Evolutionary conservation across 37 sponge, comb jelly and placozoan species (phyloP), one percentile per base, ranked within the genome.

Genomic region (Tethya wilhelma): DNA sequence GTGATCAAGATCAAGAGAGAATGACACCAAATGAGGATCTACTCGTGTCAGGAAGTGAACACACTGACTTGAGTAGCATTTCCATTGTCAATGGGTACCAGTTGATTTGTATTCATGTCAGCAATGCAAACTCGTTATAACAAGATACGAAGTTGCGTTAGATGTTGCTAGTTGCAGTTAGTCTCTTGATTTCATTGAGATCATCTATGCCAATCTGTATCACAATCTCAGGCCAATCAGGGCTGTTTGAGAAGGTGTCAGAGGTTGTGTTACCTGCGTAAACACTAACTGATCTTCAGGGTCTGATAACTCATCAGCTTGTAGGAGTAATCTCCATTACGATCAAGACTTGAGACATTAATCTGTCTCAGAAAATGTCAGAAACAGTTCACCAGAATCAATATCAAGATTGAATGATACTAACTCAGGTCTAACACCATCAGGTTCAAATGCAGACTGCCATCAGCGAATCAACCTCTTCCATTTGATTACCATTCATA

Each of bases 291-390:
- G 59, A 68, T 91, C 78, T 8, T 33, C 36, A 23, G 36, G 31
- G 7, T 71, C 45, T 23, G 90, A 87, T 14, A 26, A 57, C 29
- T 30, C 33, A 44, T 42, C 56, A 49, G 75, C 66, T 72, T 96
- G 96, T 23, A 96, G 31, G n/a, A 2, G 75, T 81, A 4, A 95
- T 70, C 14, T 71, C 79, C 37, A 80, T 45, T 6, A 95, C 87
- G n/a, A 58, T 79, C 65, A 0, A 96, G 62, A 46, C 84, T 78
- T 4, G 87, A 83, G 2, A 96, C 90, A 89, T 92, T 69, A 1
- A 96, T n/a, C 90, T 0, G 93, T 92, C 70, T 96, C 96, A 17
- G 84, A 75, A 46, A 90, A 93, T 33, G 87, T 87, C 29, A 96
- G 34, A 58, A 49, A 57, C 5, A 96, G 73, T 17, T 86, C 60